These are phyloP conservation scores for Tipula lateralis DNA, from an alignment of 2,888 invertebrate species.

Conservation along the genomic window DNA sequence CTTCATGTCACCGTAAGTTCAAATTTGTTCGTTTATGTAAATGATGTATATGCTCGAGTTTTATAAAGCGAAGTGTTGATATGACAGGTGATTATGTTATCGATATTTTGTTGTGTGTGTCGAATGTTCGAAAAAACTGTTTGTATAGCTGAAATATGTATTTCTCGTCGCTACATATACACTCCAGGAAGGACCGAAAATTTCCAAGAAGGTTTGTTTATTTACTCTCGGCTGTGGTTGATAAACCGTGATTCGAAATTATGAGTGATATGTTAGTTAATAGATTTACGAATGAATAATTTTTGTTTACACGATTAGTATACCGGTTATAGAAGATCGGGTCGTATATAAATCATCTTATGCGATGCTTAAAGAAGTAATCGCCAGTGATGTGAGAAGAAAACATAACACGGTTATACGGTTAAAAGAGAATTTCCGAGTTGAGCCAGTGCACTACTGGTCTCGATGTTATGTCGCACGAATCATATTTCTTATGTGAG, in stretches of 20 bases:
- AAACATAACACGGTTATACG: no score
- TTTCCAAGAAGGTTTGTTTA: background rate
- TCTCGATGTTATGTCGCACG: no score
- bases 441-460: no score
- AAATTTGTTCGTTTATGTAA: background rate
- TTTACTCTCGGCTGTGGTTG: background rate
- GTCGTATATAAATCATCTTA: no score
- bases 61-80: background rate
- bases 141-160: background rate
- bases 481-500: no score
- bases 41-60: background rate
- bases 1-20: background rate
- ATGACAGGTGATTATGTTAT: slow-evolving; percentile 24
- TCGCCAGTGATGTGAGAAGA: no score
- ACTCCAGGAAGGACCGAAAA: background rate
- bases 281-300: background rate
- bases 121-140: background rate
- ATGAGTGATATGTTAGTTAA: background rate
- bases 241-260: background rate
- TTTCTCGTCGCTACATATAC: no score
- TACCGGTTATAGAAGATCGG: no score
- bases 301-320: background rate
- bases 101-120: background rate
- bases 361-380: no score
- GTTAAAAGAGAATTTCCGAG: no score